Evolutionary conservation across 2,113 vertebrate genomes (phyloP).

Genomic region (Myrmecobius fasciatus): DNA sequence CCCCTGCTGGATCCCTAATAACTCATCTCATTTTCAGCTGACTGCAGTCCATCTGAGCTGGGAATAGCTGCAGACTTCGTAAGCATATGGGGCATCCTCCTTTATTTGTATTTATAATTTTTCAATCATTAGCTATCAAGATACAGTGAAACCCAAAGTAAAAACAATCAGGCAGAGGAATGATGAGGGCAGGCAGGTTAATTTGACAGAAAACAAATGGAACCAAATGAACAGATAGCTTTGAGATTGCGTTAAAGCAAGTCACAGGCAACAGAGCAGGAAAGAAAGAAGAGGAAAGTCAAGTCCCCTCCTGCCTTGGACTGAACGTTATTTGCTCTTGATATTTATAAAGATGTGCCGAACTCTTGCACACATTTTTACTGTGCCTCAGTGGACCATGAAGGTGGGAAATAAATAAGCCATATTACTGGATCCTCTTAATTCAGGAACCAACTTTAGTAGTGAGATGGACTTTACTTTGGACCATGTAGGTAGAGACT

Average conservation of each 20-base stretch:
- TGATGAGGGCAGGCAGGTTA: background rate
- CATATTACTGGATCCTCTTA: constrained; percentile 73
- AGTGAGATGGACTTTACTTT: constrained; percentile 77
- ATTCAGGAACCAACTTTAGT: constrained; percentile 73
- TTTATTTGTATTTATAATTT: constrained; percentile 70
- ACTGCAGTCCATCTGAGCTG: constrained; percentile 61
- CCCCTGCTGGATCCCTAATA: constrained; percentile 76
- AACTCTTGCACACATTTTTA: constrained; percentile 54
- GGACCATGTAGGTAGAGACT: constrained; percentile 74
- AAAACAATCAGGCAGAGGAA: constrained; percentile 30
- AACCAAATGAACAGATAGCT: constrained; percentile 38
- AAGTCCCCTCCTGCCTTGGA: constrained; percentile 51
- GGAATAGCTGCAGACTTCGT: constrained; percentile 54
- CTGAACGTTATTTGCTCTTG: constrained; percentile 39
- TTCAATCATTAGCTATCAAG: constrained; percentile 41
- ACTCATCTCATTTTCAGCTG: constrained; percentile 74
- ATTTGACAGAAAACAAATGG: constrained; percentile 62
- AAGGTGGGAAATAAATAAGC: constrained; percentile 74
- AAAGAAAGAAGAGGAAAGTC: constrained; percentile 71
- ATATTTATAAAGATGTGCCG: constrained; percentile 63
- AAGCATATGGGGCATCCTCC: background rate
- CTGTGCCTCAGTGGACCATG: background rate
- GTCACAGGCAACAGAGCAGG: constrained; percentile 53
- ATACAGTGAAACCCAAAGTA: background rate
- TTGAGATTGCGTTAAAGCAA: constrained; percentile 39